phyloP scores from a whole-genome alignment of 1,140 invertebrate species.

The Stegodyphus mimosarum region DNA sequence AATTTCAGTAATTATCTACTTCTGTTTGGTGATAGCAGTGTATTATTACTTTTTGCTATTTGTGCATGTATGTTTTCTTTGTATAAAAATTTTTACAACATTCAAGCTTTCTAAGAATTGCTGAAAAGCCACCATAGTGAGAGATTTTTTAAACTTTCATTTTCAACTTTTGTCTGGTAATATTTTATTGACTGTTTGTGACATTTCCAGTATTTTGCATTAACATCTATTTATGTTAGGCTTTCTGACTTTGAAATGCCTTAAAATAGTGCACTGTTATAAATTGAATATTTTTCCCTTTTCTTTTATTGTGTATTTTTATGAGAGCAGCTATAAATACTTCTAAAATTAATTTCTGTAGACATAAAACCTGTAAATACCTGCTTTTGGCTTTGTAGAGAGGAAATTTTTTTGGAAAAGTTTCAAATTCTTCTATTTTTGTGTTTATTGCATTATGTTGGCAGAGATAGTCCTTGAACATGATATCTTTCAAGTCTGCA shows the following conservation, averaged over 20 bases:
- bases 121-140: neutral
- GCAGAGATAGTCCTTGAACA: constrained; percentile 58
- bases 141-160: neutral
- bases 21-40: constrained; percentile 49
- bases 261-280: constrained; percentile 47
- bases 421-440: constrained; percentile 9
- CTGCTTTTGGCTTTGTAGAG: constrained; percentile 58
- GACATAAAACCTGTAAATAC: constrained; percentile 57
- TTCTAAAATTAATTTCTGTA: constrained; percentile 11
- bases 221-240: constrained; percentile 36
- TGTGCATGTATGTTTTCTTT: neutral
- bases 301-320: neutral
- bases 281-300: constrained; percentile 1
- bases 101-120: no score
- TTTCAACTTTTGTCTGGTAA: neutral
- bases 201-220: constrained; percentile 41
- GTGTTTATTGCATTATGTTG: constrained; percentile 45
- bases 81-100: neutral
- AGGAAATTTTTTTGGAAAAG: constrained; percentile 27
- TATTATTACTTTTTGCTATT: constrained; percentile 22
- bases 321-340: constrained; percentile 28
- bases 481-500: constrained; percentile 57
- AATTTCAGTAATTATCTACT: neutral
- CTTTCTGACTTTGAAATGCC: constrained; percentile 47
- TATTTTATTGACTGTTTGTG: constrained; percentile 6